Base-by-base conservation (phyloP, 2,888 invertebrate genomes). In the Eilema caniola region DNA sequence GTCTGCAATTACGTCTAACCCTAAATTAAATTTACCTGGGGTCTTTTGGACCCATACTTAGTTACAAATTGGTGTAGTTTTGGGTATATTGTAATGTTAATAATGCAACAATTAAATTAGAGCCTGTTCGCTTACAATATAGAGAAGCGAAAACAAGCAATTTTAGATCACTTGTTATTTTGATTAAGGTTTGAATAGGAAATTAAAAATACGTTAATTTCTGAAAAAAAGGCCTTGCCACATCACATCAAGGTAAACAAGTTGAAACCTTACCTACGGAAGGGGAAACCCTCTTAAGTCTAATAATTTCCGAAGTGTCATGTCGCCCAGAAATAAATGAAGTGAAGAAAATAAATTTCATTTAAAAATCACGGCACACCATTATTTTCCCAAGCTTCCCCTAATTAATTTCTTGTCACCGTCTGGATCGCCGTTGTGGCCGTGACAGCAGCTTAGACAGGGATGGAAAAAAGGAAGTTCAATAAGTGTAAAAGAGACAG, bases 371-470 rank as follows among this genome's bases (percentile, higher is more conserved):
- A 93, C 93, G 93, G 91, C 90, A 85, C 85, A 91, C 94, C 94
- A 95, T 95, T 95, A 94, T 95, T 94, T 93, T 92, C 91, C 90
- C 89, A 86, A 87, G 91, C 90, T 92, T 93, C 93, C 92, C 93
- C 94, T 95, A 94, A 95, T 95, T 95, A 95, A 95, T 95, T 95
- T 94, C 94, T 92, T 94, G 94, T 95, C 94, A 94, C 93, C 92
- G 94, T 91, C 93, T 90, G 90, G 89, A 92, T 92, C 90, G 92
- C 91, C 90, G 92, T 88, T 90, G 90, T 93, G 94, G 89, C 88
- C 85, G 85, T 94, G 94, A 94, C 94, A 94, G 93, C 88, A 86
- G 82, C 85, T 83, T 80, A 78, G 90, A 92, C 75, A 11, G 83
- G 76, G 92, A 93, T 72, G 74, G 74, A 62, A 41, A 31, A 78